phyloP scores from a whole-genome alignment of 2,797 vertebrate species.

The Valencia hispanica region DNA sequence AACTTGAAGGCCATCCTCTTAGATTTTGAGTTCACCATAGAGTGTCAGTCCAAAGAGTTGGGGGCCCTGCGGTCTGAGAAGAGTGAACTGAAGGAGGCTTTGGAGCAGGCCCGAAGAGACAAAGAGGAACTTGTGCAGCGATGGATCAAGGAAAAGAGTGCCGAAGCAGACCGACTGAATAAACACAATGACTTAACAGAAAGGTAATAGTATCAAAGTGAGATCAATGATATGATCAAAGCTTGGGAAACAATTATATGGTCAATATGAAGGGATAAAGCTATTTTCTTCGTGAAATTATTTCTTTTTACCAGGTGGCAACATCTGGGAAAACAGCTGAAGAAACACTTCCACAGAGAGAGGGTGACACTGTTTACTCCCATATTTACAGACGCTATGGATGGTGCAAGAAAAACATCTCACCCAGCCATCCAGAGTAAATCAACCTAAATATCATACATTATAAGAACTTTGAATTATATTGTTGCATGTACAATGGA shows the following conservation, averaged over 20 bases:
- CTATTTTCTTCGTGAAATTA: neutral
- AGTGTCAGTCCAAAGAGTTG: conserved; percentile 76
- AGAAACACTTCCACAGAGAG: conserved; percentile 54
- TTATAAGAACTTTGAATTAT: too few relatives aligned
- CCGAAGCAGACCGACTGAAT: conserved; percentile 78
- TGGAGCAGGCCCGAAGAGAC: conserved; percentile 50
- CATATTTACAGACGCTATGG: neutral
- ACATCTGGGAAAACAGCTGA: conserved; percentile 69
- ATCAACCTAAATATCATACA: neutral
- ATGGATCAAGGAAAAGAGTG: conserved; percentile 79
- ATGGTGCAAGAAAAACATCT: conserved; percentile 21
- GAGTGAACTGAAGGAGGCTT: conserved; percentile 50
- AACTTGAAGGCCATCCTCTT: conserved; percentile 63
- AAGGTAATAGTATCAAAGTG: conserved; percentile 52
- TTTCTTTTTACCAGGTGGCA: conserved; percentile 70
- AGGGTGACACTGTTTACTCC: conserved; percentile 22
- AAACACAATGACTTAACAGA: conserved; percentile 73
- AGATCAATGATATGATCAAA: neutral
- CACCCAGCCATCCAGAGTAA: conserved; percentile 34
- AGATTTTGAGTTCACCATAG: conserved; percentile 70
- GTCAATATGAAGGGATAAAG: neutral
- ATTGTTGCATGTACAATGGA: too few relatives aligned
- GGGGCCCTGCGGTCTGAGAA: conserved; percentile 58
- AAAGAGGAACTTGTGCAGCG: conserved; percentile 75
- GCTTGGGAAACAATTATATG: neutral